Evolutionary conservation across 2,113 vertebrate species (phyloP), one percentile per base, ranked within the genome.

Genomic region (Equus quagga): DNA sequence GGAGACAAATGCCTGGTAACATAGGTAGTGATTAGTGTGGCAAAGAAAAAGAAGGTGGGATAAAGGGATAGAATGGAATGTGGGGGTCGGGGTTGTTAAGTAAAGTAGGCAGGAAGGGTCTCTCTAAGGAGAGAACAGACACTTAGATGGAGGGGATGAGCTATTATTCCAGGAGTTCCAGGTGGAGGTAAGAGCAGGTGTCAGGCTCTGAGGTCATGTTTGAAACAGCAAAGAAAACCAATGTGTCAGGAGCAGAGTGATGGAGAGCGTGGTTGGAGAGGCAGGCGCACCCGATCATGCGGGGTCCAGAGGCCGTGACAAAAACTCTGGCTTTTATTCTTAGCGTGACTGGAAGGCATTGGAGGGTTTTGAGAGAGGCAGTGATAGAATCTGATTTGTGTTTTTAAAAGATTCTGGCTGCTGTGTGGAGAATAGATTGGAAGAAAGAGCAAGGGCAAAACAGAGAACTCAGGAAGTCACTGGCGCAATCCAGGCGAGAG

Each of bases 271-370:
- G 9, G 28, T 33, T 7, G 28, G 11, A 8, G 36, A 33, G 26
- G 44, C 2, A 15, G 23, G 75, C 2, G 1, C 33, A 2, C 24
- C n/a, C 4, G 6, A 18, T 26, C 31, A 1, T 0, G 2, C 10
- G 17, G 26, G 58, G 24, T 23, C 8, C 75, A 15, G 23, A 5
- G 18, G 44, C 58, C 6, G 0, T 6, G 33, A 4, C 6, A 0
- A 44, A 56, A 78, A 24, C 70, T 69, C n/a, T 12, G 10, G 26
- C 65, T 86, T 90, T 49, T 31, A n/a, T 89, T 91, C 41, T 23
- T 24, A 31, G 7, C n/a, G 78, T 49, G 36, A 33, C 31, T 23
- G 31, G 18, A 87, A 60, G 64, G 64, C 41, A 60, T 0, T 21
- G 70, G 69, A 19, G 31, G 18, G 0, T 17, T 33, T 65, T 56